These are phyloP conservation scores for Psilopogon haemacephalus DNA, from an alignment of 2,113 vertebrate genomes.

Conservation along the genomic window DNA sequence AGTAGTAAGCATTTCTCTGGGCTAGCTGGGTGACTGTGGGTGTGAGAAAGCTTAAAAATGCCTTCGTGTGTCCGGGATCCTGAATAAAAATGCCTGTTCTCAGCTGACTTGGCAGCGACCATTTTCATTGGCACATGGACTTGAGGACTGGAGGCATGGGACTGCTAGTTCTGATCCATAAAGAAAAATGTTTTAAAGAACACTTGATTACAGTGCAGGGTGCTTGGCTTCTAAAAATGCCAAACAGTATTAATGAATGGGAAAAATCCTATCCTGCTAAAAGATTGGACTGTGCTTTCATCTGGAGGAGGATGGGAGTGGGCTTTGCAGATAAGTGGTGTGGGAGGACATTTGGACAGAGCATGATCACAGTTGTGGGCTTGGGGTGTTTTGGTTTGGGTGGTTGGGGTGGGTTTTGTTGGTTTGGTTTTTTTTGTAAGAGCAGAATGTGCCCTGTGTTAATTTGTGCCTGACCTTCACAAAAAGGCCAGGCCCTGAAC, in stretches of 20 bases:
- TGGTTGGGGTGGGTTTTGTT: accelerated
- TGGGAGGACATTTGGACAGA: neutral
- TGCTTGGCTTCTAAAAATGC: slow-evolving; percentile 42
- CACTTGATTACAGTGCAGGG: slow-evolving; percentile 54
- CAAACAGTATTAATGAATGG: neutral
- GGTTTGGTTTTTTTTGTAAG: neutral
- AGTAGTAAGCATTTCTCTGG: neutral
- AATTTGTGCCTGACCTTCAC: neutral
- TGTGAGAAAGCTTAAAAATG: neutral
- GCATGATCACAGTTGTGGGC: accelerated
- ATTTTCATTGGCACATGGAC: neutral
- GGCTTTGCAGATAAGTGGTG: neutral
- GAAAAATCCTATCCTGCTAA: neutral
- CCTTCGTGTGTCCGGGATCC: neutral
- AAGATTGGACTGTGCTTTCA: neutral
- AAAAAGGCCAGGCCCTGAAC: neutral
- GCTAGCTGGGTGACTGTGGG: neutral
- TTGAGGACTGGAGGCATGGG: neutral
- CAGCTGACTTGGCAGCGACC: neutral
- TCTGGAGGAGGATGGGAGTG: accelerated
- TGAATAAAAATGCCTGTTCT: neutral
- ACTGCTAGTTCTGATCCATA: slow-evolving; percentile 23
- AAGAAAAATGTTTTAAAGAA: slow-evolving; percentile 44
- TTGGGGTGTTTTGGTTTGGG: neutral
- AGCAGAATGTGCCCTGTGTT: neutral